These are phyloP conservation scores for Allacma fusca DNA, from an alignment of 2,888 invertebrate genomes.

Conservation along the genomic window DNA sequence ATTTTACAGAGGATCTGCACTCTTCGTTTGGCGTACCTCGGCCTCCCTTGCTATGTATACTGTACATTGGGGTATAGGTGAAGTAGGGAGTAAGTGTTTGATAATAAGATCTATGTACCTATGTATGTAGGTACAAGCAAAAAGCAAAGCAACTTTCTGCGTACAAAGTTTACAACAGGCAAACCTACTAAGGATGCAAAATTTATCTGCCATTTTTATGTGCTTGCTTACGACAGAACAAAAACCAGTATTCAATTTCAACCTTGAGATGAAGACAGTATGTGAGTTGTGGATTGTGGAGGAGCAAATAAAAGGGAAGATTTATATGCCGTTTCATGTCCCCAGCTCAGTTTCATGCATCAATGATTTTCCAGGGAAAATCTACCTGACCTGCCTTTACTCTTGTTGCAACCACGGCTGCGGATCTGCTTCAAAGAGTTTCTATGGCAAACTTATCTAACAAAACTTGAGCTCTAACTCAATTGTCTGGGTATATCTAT, in stretches of 20 bases:
- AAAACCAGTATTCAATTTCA: conserved; percentile 26
- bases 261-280: background rate
- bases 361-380: conserved; percentile 19
- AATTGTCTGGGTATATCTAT: background rate
- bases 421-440: conserved; percentile 2
- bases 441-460: background rate
- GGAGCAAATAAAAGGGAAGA: conserved; percentile 24
- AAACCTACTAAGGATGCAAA: conserved; percentile 23
- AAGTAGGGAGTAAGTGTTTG: too few species aligned
- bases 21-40: too few species aligned
- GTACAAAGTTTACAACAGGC: background rate
- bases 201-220: conserved; percentile 32
- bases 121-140: background rate
- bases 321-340: conserved; percentile 27
- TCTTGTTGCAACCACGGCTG: background rate
- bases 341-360: conserved; percentile 32
- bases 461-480: background rate
- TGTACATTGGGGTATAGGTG: too few species aligned
- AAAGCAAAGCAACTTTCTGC: background rate
- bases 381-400: conserved; percentile 28
- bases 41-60: too few species aligned
- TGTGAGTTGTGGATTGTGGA: background rate
- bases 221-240: conserved; percentile 21
- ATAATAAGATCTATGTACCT: too few species aligned
- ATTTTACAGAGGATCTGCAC: too few species aligned